Conservation (phyloP, 1,140 invertebrate species). For the Potamilus streckersoni region DNA sequence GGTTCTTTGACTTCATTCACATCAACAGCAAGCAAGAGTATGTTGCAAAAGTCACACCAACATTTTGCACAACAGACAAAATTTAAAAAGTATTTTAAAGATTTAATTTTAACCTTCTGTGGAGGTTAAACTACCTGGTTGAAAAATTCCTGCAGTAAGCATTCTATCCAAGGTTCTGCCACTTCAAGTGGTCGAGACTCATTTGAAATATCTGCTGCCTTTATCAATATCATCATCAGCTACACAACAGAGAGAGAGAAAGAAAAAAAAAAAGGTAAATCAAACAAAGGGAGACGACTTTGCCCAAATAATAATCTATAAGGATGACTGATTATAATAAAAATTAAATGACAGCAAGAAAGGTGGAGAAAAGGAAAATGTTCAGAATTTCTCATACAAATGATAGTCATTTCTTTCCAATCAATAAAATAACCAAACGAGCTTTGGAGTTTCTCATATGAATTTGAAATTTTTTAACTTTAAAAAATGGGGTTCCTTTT, state of each 20-base stretch:
- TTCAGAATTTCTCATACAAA: too few relatives aligned
- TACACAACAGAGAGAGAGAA: conserved; percentile 57
- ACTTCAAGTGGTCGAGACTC: conserved; percentile 87
- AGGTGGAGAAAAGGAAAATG: not conserved
- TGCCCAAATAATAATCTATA: not conserved
- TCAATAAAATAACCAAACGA: too few relatives aligned
- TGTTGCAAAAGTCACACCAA: too few relatives aligned
- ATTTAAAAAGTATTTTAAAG: too few relatives aligned
- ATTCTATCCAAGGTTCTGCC: conserved; percentile 87
- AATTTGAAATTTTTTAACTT: too few relatives aligned
- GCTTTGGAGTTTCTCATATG: too few relatives aligned
- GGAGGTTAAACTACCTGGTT: conserved; percentile 57
- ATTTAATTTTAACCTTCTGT: too few relatives aligned
- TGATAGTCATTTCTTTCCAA: too few relatives aligned
- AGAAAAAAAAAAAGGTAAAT: conserved; percentile 31
- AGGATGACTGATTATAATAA: not conserved
- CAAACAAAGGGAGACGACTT: not conserved
- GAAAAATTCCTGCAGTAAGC: conserved; percentile 73
- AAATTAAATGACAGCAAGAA: not conserved
- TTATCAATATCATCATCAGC: conserved; percentile 88
- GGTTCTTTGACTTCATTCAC: too few relatives aligned
- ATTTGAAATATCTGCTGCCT: conserved; percentile 89
- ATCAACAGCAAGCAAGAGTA: too few relatives aligned
- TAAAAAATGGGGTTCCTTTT: too few relatives aligned
- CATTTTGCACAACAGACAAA: too few relatives aligned